Evolutionary conservation across 2,888 invertebrate species (phyloP), one percentile per base, ranked within the genome.

Genomic region (Caenorhabditis sp.): DNA sequence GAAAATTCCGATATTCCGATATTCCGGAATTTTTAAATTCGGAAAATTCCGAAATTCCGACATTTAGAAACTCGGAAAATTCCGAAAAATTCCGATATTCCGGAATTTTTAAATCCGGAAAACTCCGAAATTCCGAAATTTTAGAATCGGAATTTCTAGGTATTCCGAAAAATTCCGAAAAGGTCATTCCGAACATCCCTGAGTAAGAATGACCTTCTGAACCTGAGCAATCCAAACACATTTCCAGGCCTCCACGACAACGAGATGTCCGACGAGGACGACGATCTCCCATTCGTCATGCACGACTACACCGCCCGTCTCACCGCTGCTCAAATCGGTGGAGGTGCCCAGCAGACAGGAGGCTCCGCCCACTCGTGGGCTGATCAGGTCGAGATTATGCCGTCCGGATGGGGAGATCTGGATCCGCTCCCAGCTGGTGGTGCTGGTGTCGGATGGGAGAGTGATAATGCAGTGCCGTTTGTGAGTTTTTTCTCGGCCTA

Each of bases 201-300:
- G n/a, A n/a, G n/a, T n/a, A n/a, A n/a, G n/a, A n/a, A 35, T 7
- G 10, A 51, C n/a, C 8, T 28, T 49, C 28, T 1, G 16, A 44
- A 24, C 8, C 22, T 12, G 64, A 24, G 24, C 12, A 44, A 2
- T 26, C 8, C 35, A n/a, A n/a, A 19, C 22, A 19, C n/a, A 12
- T 56, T 31, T 64, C n/a, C 59, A 41, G 82, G 77, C 4, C 68
- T 82, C 7, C 82, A 79, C 51, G 85, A 85, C 59, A 89, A 85
- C 1, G 88, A 90, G 54, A 82, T 89, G 16, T 90, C 90, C 14
- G 90, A 90, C 70, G 90, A 89, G 16, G 90, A 90, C 47, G 90
- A 79, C 22, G 87, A 82, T 8, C 85, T 84, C 10, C 73, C 77
- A 14, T 66, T 85, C 63, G 79, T 85, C 2, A 80, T 87, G 80